A percentile compares a stretch with the other conserved stretches of the same genome.
Evolutionary conservation across 2,797 vertebrate genomes (phyloP).

Genomic region (Galago senegalensis): DNA sequence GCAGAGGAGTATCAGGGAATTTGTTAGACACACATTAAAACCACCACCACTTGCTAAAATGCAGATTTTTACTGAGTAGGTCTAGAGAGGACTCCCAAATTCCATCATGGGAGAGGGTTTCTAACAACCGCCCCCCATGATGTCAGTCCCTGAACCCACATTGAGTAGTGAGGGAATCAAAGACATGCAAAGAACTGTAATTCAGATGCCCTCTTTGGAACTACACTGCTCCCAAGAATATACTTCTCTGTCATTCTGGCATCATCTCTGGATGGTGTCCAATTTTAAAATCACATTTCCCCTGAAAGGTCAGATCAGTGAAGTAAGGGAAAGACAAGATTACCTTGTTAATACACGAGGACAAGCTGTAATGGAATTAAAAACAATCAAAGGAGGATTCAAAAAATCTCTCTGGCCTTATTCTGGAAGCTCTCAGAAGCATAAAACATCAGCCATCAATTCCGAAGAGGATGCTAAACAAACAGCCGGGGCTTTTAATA

Average conservation of each 20-base stretch:
- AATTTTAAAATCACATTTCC: constrained; percentile 76
- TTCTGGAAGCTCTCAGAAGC: constrained; percentile 70
- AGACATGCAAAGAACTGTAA: neutral
- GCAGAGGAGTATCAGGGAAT: neutral
- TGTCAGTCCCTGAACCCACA: neutral
- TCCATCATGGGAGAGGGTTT: neutral
- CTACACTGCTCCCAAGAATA: neutral
- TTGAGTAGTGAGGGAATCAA: neutral
- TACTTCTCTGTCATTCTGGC: neutral
- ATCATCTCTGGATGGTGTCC: constrained; percentile 60
- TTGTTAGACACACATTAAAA: neutral
- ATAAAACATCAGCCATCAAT: constrained; percentile 43
- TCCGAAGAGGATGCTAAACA: constrained; percentile 55
- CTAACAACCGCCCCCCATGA: neutral
- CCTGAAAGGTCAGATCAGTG: constrained; percentile 74
- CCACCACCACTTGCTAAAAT: neutral
- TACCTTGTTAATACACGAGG: constrained; percentile 48
- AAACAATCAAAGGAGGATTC: constrained; percentile 39
- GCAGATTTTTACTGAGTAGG: neutral
- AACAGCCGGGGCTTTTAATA: constrained; percentile 43
- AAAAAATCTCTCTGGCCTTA: constrained; percentile 56
- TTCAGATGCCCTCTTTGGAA: neutral
- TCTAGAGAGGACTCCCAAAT: neutral
- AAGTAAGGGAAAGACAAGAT: constrained; percentile 54
- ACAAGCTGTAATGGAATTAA: constrained; percentile 69